These are phyloP conservation scores for Matsumyia berberina DNA, from an alignment of 2,888 invertebrate genomes.

Conservation along the genomic window DNA sequence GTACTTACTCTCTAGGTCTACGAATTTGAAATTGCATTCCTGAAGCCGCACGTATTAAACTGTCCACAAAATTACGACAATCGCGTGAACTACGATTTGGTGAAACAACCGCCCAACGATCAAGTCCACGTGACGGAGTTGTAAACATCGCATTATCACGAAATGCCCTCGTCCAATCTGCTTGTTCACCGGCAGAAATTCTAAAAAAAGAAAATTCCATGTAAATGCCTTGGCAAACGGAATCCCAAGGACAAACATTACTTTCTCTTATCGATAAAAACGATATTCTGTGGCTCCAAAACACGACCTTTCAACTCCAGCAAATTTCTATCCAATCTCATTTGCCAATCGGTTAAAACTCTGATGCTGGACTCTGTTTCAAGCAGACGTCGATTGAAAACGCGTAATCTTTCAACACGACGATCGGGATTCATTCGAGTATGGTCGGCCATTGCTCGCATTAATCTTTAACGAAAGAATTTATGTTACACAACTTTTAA, in stretches of 20 bases:
- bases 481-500: neutral
- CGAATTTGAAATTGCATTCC: constrained; percentile 85
- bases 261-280: constrained; percentile 84
- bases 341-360: constrained; percentile 90
- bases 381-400: constrained; percentile 88
- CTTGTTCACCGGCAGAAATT: constrained; percentile 85
- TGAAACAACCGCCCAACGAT: constrained; percentile 84
- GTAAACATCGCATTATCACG: constrained; percentile 85
- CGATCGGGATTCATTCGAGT: constrained; percentile 91
- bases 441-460: constrained; percentile 89
- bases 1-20: constrained; percentile 82
- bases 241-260: constrained; percentile 59
- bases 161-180: constrained; percentile 92
- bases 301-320: constrained; percentile 88
- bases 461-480: constrained; percentile 81
- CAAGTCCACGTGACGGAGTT: constrained; percentile 81
- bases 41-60: constrained; percentile 83
- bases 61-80: constrained; percentile 79
- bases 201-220: constrained; percentile 62
- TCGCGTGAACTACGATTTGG: constrained; percentile 80
- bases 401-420: constrained; percentile 88
- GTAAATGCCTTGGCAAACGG: neutral
- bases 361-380: constrained; percentile 85
- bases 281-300: constrained; percentile 88
- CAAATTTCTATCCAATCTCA: constrained; percentile 87